Evolutionary conservation across 1,140 invertebrate species (phyloP).

Genomic region (Drosophila nigromelanica): DNA sequence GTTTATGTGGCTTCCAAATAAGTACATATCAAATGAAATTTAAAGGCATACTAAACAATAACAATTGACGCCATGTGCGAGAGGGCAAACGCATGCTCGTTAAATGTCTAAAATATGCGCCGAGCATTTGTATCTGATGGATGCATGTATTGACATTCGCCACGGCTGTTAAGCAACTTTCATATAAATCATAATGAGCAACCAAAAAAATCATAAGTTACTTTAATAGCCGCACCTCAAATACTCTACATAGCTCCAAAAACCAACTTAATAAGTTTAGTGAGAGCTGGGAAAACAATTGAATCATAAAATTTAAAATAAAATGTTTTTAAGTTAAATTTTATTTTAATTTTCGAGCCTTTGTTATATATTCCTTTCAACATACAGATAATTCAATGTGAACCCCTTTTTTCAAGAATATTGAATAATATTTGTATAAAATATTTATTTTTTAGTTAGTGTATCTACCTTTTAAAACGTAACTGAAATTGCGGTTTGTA

Average conservation of each 20-base stretch:
- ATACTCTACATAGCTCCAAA: background rate
- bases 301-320: too few species aligned
- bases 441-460: background rate
- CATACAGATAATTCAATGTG: too few species aligned
- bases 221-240: background rate
- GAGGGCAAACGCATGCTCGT: constrained; percentile 16
- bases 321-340: too few species aligned
- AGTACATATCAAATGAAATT: constrained; percentile 36
- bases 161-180: constrained; percentile 37
- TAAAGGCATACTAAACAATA: constrained; percentile 46
- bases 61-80: constrained; percentile 42
- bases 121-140: constrained; percentile 46
- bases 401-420: too few species aligned
- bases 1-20: constrained; percentile 51
- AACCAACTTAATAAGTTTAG: background rate
- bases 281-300: background rate
- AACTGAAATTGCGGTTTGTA: constrained; percentile 32
- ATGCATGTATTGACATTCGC: constrained; percentile 70
- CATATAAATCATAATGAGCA: constrained; percentile 52
- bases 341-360: too few species aligned
- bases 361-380: too few species aligned
- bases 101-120: constrained; percentile 30
- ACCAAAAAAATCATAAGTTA: background rate
- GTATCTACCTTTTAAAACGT: constrained; percentile 7
- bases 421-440: too few species aligned